Evolutionary conservation across 2,888 invertebrate species (phyloP).

Genomic region (Lissocephala sabroskyi): DNA sequence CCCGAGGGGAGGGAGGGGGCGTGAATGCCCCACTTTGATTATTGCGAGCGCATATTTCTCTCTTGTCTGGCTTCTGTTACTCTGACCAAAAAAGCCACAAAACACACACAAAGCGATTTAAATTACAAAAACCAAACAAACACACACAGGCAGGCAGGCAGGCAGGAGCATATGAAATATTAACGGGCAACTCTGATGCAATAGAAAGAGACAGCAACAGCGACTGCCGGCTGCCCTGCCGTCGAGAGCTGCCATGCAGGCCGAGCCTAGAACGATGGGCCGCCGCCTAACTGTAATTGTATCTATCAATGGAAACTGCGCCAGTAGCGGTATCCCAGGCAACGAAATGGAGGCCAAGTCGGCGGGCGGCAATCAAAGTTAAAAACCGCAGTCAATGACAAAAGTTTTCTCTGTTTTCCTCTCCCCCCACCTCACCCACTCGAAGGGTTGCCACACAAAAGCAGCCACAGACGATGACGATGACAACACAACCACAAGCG

Average conservation of each 20-base stretch:
- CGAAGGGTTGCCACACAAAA: neutral
- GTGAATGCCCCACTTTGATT: conserved; percentile 42
- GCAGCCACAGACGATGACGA: conserved; percentile 9
- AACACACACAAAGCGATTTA: conserved; percentile 38
- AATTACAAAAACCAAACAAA: conserved; percentile 42
- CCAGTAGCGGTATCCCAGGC: conserved; percentile 21
- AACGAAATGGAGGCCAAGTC: conserved; percentile 18
- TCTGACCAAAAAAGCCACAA: conserved; percentile 61
- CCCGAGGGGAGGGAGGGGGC: no score
- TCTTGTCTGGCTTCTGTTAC: conserved; percentile 60
- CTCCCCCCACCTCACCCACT: no score
- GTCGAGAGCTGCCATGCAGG: no score
- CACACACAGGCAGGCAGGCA: conserved; percentile 9
- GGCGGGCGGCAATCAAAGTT: conserved; percentile 31
- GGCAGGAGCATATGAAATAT: conserved; percentile 18
- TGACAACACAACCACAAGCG: no score
- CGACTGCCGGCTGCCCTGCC: no score
- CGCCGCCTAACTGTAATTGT: conserved; percentile 52
- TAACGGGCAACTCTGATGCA: conserved; percentile 1
- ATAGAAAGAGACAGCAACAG: no score
- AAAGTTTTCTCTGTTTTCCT: conserved; percentile 9
- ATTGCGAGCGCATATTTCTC: conserved; percentile 29
- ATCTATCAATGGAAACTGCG: conserved; percentile 34
- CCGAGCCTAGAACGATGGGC: no score
- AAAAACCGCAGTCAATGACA: conserved; percentile 52